Evolutionary conservation across 1,140 invertebrate species (phyloP), one percentile per base, ranked within the genome.

Genomic region (Subanguina moxae): DNA sequence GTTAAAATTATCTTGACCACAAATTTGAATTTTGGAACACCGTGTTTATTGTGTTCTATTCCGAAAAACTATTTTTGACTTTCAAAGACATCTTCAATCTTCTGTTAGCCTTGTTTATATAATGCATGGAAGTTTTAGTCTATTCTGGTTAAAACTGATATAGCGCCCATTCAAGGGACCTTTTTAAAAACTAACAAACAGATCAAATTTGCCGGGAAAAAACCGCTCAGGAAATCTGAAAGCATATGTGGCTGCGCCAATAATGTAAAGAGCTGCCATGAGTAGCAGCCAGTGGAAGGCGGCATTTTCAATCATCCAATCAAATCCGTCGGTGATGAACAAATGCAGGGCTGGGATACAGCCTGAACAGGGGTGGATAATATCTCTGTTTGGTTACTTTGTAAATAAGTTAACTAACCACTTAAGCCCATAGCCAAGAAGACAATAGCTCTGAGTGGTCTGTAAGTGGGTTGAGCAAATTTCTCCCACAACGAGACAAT

Each of bases 201-300:
- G 93, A 86, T 99, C 95, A 86, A 93, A 99, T 87, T 95, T 97
- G 71, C 96, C 96, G 15, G 96, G 95, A 83, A 94, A 98, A 86
- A 93, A 95, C 75, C 95, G 85, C 84, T 99, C 95, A 25, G 94
- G 94, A 64, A 97, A 91, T 64, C 94, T 86, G 42, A 93, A 87
- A 5, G 94, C 92, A 86, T 97, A 97, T 73, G 97, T 89, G 52
- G 94, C 85, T 57, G 94, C 94, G 57, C 94, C 95, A 57, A 92
- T 84, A 74, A 98, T 94, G 80, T 98, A 99, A 15, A 98, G 86
- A 48, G 90, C 82, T 76, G 90, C 93, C 94, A 97, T 98, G 13
- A 97, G 86, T 66, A 92, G 89, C 15, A 97, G 86, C 93, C 93
- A 97, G 21, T 93, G 93, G 25, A 98, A 87, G 21, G 91, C 92